Evolutionary conservation across 2,888 invertebrate species (phyloP).

Genomic region (Anarsia innoxiella): DNA sequence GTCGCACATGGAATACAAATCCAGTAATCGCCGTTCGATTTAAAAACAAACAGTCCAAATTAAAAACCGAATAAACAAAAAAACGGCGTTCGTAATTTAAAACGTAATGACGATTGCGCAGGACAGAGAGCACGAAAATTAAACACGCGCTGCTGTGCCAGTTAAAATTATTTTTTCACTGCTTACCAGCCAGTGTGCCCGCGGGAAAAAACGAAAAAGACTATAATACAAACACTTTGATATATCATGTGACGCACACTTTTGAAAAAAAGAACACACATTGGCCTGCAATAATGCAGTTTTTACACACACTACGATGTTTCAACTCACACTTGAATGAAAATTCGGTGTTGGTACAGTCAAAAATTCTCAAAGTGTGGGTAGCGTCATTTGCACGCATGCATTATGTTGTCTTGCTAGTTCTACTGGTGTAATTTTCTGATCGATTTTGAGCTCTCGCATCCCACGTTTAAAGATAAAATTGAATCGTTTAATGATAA

Average conservation of each 20-base stretch:
- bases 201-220: slow-evolving; percentile 61
- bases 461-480: slow-evolving; percentile 18
- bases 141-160: slow-evolving; percentile 70
- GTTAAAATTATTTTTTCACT: slow-evolving; percentile 74
- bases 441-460: slow-evolving; percentile 32
- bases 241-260: slow-evolving; percentile 36
- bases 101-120: slow-evolving; percentile 71
- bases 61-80: slow-evolving; percentile 60
- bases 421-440: slow-evolving; percentile 38
- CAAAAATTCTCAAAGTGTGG: slow-evolving; percentile 53
- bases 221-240: slow-evolving; percentile 60
- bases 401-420: slow-evolving; percentile 62
- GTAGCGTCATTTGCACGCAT: slow-evolving; percentile 57
- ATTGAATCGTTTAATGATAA: slow-evolving; percentile 35
- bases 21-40: slow-evolving; percentile 25
- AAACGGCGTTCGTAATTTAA: slow-evolving; percentile 68
- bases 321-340: slow-evolving; percentile 36
- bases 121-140: slow-evolving; percentile 72
- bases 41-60: slow-evolving; percentile 59
- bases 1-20: too few species aligned
- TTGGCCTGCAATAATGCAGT: slow-evolving; percentile 51
- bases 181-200: slow-evolving; percentile 58
- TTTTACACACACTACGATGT: slow-evolving; percentile 32
- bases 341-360: slow-evolving; percentile 70
- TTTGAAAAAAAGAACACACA: slow-evolving; percentile 35